phyloP scores from a whole-genome alignment of 2,797 vertebrate species.

The Loriculus beryllinus region DNA sequence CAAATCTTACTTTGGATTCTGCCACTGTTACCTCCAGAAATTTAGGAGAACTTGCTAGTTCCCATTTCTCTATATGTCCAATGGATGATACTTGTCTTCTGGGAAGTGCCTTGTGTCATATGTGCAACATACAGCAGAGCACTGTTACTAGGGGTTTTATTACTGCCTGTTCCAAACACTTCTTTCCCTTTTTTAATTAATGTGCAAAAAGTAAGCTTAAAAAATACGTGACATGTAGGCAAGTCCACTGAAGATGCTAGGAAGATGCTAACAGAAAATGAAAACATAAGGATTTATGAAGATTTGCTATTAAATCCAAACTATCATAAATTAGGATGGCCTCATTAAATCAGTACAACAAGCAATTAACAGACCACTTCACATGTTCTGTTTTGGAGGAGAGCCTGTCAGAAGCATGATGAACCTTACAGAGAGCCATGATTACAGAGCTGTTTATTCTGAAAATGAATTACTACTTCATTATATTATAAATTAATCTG shows the following conservation, averaged over 20 bases:
- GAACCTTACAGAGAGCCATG: neutral
- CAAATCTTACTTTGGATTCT: neutral
- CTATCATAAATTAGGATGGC: neutral
- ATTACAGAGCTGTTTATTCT: neutral
- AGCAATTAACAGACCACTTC: neutral
- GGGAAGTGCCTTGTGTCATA: accelerated
- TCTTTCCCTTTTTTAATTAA: neutral
- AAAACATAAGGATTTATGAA: neutral
- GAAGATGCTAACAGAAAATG: neutral
- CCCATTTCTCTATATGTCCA: neutral
- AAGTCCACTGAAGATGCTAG: neutral
- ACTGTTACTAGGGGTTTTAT: neutral
- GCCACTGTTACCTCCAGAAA: neutral
- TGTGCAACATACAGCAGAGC: accelerated
- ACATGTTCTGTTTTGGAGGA: neutral
- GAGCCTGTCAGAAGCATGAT: neutral
- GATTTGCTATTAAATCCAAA: neutral
- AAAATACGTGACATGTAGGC: neutral
- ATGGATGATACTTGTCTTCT: neutral
- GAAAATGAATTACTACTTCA: slow-evolving; percentile 14
- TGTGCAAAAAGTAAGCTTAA: neutral
- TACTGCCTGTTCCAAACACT: neutral
- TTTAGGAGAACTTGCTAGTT: neutral
- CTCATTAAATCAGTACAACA: slow-evolving; percentile 10
- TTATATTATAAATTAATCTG: neutral